A percentile compares a stretch with the other conserved stretches of the same genome.
phyloP scores from a whole-genome alignment of 2,888 invertebrate species.

The Amphimallon solstitiale region DNA sequence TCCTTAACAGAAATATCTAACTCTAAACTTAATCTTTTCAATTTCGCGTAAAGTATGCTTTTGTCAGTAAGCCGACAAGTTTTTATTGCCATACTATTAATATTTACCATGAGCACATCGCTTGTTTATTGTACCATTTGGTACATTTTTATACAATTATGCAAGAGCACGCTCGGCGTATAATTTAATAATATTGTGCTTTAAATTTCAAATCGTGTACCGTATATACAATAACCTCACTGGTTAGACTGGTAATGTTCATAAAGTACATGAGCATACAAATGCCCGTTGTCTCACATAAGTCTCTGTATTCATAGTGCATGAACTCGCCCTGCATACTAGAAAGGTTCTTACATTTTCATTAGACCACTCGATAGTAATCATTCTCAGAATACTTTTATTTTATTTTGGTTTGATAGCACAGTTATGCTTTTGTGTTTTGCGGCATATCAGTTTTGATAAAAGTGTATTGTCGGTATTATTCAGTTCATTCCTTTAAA shows the following conservation, averaged over 20 bases:
- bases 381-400: neutral
- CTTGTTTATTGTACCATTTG: conserved; percentile 35
- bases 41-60: too few species aligned
- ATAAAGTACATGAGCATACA: conserved; percentile 17
- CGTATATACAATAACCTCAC: conserved; percentile 25
- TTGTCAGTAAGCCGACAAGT: neutral
- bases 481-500: too few species aligned
- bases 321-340: conserved; percentile 7
- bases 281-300: conserved; percentile 9
- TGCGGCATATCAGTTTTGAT: too few species aligned
- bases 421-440: neutral
- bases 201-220: conserved; percentile 42
- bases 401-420: neutral
- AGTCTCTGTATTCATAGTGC: neutral
- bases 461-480: too few species aligned
- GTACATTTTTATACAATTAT: conserved; percentile 42
- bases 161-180: conserved; percentile 42
- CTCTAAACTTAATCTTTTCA: too few species aligned
- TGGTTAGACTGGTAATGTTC: conserved; percentile 13
- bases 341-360: conserved; percentile 8
- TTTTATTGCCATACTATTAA: conserved; percentile 2
- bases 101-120: conserved; percentile 15
- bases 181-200: conserved; percentile 45
- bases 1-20: too few species aligned
- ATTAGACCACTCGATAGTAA: neutral